Evolutionary conservation across 2,797 vertebrate genomes (phyloP).

Genomic region (Melopsittacus undulatus): DNA sequence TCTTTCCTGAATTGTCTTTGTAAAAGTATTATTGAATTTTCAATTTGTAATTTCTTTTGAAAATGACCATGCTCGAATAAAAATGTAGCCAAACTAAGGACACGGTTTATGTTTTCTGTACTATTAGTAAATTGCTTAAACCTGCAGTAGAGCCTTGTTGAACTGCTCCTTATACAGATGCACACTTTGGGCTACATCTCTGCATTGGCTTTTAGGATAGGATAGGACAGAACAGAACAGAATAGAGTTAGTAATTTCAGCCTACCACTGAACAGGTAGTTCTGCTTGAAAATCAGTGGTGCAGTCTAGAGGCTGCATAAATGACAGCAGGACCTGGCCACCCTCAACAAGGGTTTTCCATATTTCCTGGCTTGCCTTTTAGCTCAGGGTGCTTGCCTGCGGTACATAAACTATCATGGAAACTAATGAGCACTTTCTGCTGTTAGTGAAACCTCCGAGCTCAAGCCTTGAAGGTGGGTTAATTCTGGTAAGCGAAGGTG

Average conservation of each 20-base stretch:
- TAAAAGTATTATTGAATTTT: conserved; percentile 99
- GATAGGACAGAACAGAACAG: neutral
- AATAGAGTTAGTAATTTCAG: neutral
- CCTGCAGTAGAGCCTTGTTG: neutral
- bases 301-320: neutral
- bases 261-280: neutral
- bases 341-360: neutral
- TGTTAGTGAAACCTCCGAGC: neutral
- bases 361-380: neutral
- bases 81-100: conserved; percentile 99
- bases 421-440: neutral
- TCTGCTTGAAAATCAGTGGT: neutral
- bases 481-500: neutral
- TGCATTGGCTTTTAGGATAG: neutral
- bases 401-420: neutral
- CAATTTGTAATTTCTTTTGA: conserved; percentile 99
- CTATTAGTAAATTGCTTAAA: conserved; percentile 50
- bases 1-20: conserved; percentile 99
- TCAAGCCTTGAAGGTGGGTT: neutral
- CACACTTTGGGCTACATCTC: neutral
- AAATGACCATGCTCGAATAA: conserved; percentile 99
- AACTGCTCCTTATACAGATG: neutral
- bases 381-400: fast-evolving
- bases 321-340: neutral
- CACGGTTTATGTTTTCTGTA: conserved; percentile 68